phyloP scores from a whole-genome alignment of 1,140 invertebrate genomes.

The Lepidurus arcticus region DNA sequence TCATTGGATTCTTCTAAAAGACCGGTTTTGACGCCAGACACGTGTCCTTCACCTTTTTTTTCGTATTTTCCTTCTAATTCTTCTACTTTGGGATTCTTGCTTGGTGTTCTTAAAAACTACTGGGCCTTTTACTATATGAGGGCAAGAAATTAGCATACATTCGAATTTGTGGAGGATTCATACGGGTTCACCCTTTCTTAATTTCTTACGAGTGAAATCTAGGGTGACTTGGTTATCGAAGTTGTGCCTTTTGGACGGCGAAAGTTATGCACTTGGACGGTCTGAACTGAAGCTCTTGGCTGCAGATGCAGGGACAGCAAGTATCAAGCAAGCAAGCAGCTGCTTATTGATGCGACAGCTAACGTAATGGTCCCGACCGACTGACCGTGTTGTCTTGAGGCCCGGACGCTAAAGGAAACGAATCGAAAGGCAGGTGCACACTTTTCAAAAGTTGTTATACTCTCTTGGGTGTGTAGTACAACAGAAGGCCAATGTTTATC shows the following conservation, averaged over 20 bases:
- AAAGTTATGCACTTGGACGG: background rate
- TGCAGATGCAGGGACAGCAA: constrained; percentile 2
- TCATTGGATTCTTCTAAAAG: background rate
- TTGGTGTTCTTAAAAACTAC: background rate
- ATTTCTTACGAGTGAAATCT: background rate
- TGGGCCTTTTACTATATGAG: background rate
- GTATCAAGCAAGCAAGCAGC: background rate
- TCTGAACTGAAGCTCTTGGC: background rate
- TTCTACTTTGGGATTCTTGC: too few relatives aligned
- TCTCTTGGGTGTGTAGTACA: background rate
- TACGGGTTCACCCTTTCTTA: background rate
- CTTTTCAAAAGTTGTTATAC: background rate
- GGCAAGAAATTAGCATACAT: too few relatives aligned
- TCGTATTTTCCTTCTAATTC: background rate
- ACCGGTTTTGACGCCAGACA: constrained; percentile 3
- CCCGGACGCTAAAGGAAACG: background rate
- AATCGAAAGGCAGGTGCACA: constrained; percentile 9
- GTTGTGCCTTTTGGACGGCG: background rate
- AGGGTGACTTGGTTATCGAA: background rate
- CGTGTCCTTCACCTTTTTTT: constrained; percentile 5
- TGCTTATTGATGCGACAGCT: constrained; percentile 16
- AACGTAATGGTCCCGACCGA: constrained; percentile 20
- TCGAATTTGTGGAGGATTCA: too few relatives aligned
- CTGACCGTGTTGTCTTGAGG: constrained; percentile 17
- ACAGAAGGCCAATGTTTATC: background rate